Conservation (phyloP, 2,113 vertebrate genomes). For the Brevimyrus niger region DNA sequence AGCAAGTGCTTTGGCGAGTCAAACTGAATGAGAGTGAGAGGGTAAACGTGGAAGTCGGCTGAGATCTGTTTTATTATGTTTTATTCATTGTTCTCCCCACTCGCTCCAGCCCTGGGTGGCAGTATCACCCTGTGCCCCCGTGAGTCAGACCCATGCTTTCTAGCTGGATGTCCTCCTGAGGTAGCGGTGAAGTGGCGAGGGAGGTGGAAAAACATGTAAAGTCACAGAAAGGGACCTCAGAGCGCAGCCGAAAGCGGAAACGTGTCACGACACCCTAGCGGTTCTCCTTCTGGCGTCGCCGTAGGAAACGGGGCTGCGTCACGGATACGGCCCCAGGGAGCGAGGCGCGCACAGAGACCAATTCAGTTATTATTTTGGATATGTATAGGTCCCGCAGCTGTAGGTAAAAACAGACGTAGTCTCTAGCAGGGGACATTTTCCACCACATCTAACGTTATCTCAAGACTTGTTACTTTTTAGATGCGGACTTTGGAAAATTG, state of each 20-base stretch:
- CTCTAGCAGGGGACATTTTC: not conserved
- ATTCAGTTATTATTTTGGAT: not conserved
- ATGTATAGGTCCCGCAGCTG: not conserved
- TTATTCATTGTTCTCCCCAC: not conserved
- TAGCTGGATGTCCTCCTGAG: constrained; percentile 44
- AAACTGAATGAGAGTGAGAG: constrained; percentile 30
- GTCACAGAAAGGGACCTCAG: constrained; percentile 22
- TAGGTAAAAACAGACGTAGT: not conserved
- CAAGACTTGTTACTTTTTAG: not conserved
- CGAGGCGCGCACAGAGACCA: not conserved
- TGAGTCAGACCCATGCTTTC: constrained; percentile 21
- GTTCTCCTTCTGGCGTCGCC: constrained; percentile 24
- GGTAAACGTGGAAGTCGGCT: constrained; percentile 34
- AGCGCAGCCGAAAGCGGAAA: constrained; percentile 45
- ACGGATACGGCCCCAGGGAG: not conserved
- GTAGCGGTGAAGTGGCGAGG: constrained; percentile 48
- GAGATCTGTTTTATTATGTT: not conserved
- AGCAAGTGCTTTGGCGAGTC: constrained; percentile 19
- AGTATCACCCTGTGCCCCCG: not conserved
- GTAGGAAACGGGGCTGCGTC: not conserved
- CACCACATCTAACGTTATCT: not conserved
- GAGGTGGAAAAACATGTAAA: constrained; percentile 48
- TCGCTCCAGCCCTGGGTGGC: not conserved
- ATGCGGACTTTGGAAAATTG: not conserved
- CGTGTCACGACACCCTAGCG: constrained; percentile 44